Conservation (phyloP, 2,888 invertebrate genomes). For the Perithous albicinctus region DNA sequence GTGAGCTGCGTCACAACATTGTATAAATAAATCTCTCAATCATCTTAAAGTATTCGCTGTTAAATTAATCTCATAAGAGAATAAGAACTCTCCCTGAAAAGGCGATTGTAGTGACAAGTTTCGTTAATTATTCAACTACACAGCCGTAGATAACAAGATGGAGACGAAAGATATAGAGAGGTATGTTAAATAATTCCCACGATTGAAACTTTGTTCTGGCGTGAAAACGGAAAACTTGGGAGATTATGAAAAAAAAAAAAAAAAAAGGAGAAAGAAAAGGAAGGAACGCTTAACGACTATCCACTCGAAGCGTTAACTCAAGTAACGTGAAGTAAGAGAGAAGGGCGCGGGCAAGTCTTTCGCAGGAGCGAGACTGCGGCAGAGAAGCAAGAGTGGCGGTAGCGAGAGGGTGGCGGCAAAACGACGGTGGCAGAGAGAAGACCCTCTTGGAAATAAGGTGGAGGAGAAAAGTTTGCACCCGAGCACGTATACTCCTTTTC, state of each 20-base stretch:
- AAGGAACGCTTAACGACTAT: slow-evolving; percentile 65
- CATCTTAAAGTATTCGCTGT: too few species aligned
- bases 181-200: slow-evolving; percentile 56
- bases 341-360: slow-evolving; percentile 37
- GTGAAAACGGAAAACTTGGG: slow-evolving; percentile 65
- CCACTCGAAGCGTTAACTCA: slow-evolving; percentile 68
- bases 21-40: too few species aligned
- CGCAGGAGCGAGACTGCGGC: slow-evolving; percentile 31
- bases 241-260: slow-evolving; percentile 53
- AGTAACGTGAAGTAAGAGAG: slow-evolving; percentile 45
- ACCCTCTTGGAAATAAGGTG: slow-evolving; percentile 60
- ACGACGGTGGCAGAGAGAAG: slow-evolving; percentile 36
- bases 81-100: too few species aligned
- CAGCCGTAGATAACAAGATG: slow-evolving; percentile 29
- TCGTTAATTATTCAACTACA: slow-evolving; percentile 38
- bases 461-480: slow-evolving; percentile 64
- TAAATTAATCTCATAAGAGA: too few species aligned
- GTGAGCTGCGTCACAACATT: too few species aligned
- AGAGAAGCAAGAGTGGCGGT: slow-evolving; percentile 37
- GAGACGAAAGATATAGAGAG: not conserved
- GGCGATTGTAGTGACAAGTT: too few species aligned
- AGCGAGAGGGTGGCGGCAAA: slow-evolving; percentile 25
- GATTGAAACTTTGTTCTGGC: slow-evolving; percentile 64
- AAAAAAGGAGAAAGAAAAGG: slow-evolving; percentile 15
- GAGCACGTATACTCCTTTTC: slow-evolving; percentile 49